phyloP scores from a whole-genome alignment of 2,797 vertebrate genomes.

The Xyrichtys novacula region DNA sequence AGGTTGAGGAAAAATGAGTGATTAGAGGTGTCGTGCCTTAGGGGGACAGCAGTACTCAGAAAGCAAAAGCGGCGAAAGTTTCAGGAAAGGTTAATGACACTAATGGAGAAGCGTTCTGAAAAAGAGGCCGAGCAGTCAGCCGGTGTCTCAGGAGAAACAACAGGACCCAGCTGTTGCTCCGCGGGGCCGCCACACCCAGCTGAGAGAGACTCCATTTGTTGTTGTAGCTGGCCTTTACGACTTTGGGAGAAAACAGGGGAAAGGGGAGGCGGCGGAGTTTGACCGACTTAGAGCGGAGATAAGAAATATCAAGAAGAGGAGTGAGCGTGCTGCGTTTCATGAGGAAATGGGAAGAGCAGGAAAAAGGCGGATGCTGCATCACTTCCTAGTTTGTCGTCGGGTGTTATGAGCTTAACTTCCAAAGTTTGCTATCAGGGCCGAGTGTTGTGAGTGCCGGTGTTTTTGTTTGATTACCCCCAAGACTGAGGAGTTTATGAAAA shows the following conservation, averaged over 20 bases:
- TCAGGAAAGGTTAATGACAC: conserved; percentile 15
- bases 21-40: background rate
- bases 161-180: conserved; percentile 84
- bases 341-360: conserved; percentile 20
- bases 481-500: conserved; percentile 75
- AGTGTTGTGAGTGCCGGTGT: conserved; percentile 37
- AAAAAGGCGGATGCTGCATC: conserved; percentile 29
- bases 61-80: conserved; percentile 23
- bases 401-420: conserved; percentile 23
- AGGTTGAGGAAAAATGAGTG: background rate
- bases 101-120: conserved; percentile 49
- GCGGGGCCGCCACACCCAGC: conserved; percentile 82
- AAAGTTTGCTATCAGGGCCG: conserved; percentile 47
- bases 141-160: conserved; percentile 75
- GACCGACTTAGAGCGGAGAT: conserved; percentile 21
- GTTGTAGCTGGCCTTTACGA: conserved; percentile 80
- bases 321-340: background rate
- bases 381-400: conserved; percentile 36
- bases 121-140: conserved; percentile 48
- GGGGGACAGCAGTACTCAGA: background rate
- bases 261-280: conserved; percentile 12
- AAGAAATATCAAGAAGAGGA: conserved; percentile 30
- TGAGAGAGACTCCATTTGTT: conserved; percentile 78
- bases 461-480: conserved; percentile 71
- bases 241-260: conserved; percentile 43